Evolutionary conservation across 2,797 vertebrate genomes (phyloP).

Genomic region (Micrastur ruficollis): DNA sequence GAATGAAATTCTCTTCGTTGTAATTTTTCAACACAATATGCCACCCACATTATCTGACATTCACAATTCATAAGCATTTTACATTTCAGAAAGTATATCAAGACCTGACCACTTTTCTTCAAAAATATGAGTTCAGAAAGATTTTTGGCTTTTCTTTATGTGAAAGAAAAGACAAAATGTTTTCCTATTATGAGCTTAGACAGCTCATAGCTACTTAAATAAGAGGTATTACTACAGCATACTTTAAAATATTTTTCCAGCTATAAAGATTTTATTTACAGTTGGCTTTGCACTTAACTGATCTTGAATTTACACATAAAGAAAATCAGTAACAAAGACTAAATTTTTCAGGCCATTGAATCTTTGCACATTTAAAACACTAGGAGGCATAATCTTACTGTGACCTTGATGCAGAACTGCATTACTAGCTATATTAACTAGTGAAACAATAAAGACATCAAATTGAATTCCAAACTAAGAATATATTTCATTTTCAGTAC

Average conservation of each 20-base stretch:
- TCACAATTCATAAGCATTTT: not conserved
- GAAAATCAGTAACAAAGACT: not conserved
- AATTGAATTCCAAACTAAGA: not conserved
- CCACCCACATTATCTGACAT: not conserved
- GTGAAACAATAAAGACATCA: not conserved
- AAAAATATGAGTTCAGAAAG: not conserved
- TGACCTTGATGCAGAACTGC: not conserved
- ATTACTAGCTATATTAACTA: not conserved
- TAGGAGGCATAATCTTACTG: not conserved
- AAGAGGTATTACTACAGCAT: not conserved
- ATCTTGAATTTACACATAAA: not conserved
- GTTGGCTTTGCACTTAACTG: not conserved
- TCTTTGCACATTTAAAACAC: not conserved
- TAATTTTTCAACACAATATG: not conserved
- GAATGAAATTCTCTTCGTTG: not conserved
- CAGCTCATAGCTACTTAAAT: not conserved
- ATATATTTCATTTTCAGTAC: not conserved
- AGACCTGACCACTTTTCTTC: not conserved
- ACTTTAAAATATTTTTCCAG: not conserved
- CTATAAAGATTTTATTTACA: not conserved
- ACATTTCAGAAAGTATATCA: not conserved
- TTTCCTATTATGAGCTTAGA: not conserved
- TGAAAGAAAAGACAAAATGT: not conserved
- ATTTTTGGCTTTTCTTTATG: not conserved
- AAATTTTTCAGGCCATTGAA: not conserved